Conservation (phyloP, 2,797 vertebrate genomes). For the Alauda arvensis region DNA sequence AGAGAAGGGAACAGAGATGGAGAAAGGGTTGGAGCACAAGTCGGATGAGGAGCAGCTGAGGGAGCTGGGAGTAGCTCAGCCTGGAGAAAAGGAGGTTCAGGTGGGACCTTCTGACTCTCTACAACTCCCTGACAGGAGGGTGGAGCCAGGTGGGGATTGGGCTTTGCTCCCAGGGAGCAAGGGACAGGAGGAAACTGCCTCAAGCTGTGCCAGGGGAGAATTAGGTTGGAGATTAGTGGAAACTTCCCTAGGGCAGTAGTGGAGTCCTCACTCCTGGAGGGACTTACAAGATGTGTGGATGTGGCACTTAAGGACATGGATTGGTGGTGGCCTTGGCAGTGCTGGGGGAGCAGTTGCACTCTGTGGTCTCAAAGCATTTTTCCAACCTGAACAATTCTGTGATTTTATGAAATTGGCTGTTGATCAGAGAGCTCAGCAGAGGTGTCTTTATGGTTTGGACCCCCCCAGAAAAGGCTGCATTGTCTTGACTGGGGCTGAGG, state of each 20-base stretch:
- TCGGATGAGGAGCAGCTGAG: neutral
- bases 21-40: neutral
- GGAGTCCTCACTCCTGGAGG: neutral
- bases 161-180: neutral
- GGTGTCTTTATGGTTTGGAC: neutral
- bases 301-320: neutral
- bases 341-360: neutral
- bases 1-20: rapidly evolving
- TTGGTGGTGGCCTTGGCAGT: neutral
- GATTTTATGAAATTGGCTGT: neutral
- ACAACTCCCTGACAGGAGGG: rapidly evolving
- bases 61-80: neutral
- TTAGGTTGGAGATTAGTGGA: neutral
- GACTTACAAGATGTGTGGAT: rapidly evolving
- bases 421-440: neutral
- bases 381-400: neutral
- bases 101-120: rapidly evolving
- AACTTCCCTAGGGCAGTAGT: neutral
- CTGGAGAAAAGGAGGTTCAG: neutral
- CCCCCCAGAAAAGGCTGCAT: neutral
- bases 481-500: neutral
- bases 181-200: neutral
- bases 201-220: neutral
- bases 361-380: rapidly evolving
- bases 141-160: rapidly evolving